A percentile compares a stretch with the other conserved stretches of the same genome.
Evolutionary conservation across 2,113 vertebrate genomes (phyloP).

Genomic region (Melanocharis versteri): DNA sequence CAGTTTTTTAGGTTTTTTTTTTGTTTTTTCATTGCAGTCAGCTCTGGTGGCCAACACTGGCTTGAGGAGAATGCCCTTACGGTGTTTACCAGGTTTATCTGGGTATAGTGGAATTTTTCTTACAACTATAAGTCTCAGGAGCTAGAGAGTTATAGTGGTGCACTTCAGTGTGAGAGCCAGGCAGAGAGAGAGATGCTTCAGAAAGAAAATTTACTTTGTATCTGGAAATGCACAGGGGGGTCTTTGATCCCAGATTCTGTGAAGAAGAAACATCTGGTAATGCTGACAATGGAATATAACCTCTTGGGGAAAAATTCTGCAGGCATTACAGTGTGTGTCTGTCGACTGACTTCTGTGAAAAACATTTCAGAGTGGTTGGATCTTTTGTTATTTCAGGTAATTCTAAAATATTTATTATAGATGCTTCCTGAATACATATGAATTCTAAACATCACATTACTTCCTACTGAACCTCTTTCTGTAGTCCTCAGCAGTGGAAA

Average conservation of each 20-base stretch:
- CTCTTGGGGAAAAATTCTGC: neutral
- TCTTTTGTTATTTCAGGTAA: neutral
- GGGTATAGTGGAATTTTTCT: neutral
- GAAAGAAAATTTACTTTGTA: neutral
- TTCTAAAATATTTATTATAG: neutral
- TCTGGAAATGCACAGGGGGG: neutral
- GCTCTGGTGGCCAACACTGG: accelerated
- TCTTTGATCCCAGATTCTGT: neutral
- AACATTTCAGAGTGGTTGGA: neutral
- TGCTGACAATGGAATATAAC: neutral
- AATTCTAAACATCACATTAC: neutral
- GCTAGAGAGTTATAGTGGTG: neutral
- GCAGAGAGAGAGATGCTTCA: neutral
- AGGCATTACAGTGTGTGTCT: neutral
- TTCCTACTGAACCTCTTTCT: neutral
- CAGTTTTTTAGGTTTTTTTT: neutral
- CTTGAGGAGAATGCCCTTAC: neutral
- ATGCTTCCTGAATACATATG: neutral
- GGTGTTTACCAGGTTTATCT: neutral
- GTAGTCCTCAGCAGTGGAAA: neutral
- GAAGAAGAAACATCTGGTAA: neutral
- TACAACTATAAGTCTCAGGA: neutral
- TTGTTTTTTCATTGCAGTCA: accelerated
- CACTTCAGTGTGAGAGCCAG: neutral
- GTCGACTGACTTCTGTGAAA: neutral